Evolutionary conservation across 1,140 invertebrate genomes (phyloP).

Genomic region (Drosophila pseudoobscura): DNA sequence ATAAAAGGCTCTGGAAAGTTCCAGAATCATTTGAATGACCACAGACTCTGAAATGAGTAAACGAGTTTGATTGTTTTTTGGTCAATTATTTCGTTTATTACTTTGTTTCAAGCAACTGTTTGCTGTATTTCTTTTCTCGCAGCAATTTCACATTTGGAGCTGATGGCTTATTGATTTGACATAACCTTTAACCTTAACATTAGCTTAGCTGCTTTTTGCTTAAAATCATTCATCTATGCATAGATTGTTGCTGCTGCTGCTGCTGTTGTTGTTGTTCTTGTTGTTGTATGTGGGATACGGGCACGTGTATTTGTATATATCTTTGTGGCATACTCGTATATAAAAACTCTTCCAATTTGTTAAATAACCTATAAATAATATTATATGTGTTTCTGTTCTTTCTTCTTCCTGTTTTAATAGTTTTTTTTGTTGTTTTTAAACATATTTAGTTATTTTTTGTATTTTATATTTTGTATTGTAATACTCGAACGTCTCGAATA

Average conservation of each 20-base stretch:
- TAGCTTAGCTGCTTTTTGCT: conserved; percentile 17
- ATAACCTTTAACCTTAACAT: conserved; percentile 2
- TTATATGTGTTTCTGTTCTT: neutral
- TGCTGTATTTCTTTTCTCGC: conserved; percentile 2
- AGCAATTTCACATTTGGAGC: conserved; percentile 31
- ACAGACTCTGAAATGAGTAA: too few relatives aligned
- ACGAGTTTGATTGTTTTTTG: conserved; percentile 7
- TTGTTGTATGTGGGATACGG: conserved; percentile 5
- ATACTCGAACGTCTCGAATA: too few relatives aligned
- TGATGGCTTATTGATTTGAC: conserved; percentile 40
- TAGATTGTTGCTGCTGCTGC: neutral
- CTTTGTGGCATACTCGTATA: conserved; percentile 9
- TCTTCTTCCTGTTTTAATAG: conserved; percentile 3
- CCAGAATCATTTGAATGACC: too few relatives aligned
- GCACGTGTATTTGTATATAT: conserved; percentile 5
- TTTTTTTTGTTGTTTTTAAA: conserved; percentile 3
- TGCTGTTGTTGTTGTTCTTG: neutral
- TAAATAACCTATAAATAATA: neutral
- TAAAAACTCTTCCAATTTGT: conserved; percentile 14
- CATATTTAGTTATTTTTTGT: conserved; percentile 4
- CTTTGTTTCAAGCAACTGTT: conserved; percentile 37
- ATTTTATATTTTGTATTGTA: too few relatives aligned
- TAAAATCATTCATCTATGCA: conserved; percentile 5
- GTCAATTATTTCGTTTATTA: conserved; percentile 46
- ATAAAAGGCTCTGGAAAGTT: too few relatives aligned